Evolutionary conservation across 37 sponge, comb jelly and placozoan genomes (phyloP).

Genomic region (Crambe crambe): DNA sequence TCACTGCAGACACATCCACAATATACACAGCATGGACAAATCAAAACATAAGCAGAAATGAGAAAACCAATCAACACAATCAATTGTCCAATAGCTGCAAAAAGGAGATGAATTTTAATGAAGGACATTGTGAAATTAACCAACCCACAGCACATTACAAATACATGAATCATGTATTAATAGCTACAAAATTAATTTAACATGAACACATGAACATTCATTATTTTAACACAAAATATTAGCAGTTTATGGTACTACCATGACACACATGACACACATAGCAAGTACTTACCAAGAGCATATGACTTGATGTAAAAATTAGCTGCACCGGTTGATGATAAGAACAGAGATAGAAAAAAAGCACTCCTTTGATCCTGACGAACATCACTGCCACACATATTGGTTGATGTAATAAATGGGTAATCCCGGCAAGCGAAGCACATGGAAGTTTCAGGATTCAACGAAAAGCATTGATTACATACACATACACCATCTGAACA

Average conservation of each 20-base stretch:
- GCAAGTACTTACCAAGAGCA: conserved; percentile 1
- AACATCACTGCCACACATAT: not conserved
- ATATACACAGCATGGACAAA: conserved; percentile 3
- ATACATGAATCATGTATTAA: no score
- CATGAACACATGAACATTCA: no score
- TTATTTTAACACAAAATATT: no score
- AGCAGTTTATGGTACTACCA: no score
- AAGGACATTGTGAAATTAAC: no score
- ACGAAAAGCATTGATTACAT: not conserved
- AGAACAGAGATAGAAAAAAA: not conserved
- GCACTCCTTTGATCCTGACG: not conserved
- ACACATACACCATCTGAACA: not conserved
- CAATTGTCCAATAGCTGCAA: conserved; percentile 5
- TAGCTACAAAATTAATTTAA: no score
- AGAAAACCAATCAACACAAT: not conserved
- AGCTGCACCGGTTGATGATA: conserved; percentile 15
- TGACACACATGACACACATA: no score
- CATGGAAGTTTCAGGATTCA: not conserved
- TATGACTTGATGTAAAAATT: conserved; percentile 12
- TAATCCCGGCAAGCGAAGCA: not conserved
- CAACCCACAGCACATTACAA: no score
- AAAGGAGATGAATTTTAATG: no score
- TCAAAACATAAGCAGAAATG: not conserved
- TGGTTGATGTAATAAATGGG: not conserved
- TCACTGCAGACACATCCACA: not conserved